Percentiles rank a stretch among this genome's conserved stretches.
Conservation (phyloP, 2,113 vertebrate species). For the Anser brachyrhynchus region DNA sequence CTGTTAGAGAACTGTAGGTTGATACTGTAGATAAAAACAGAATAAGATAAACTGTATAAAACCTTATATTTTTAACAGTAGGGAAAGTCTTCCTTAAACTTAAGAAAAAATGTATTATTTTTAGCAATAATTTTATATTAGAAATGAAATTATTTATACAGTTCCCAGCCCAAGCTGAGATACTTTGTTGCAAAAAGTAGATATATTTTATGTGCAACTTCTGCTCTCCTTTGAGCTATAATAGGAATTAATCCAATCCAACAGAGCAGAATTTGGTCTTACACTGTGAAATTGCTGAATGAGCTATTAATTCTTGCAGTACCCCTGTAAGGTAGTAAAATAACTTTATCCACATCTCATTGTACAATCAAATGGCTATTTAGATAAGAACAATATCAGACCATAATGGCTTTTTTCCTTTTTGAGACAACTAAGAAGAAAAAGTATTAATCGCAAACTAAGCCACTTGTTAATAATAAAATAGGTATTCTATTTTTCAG, state of each 20-base stretch:
- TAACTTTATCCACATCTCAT: background rate
- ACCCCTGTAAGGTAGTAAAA: background rate
- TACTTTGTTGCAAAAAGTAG: background rate
- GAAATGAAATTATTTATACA: background rate
- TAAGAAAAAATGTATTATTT: conserved; percentile 24
- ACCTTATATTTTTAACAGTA: conserved; percentile 3
- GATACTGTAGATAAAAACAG: conserved; percentile 20
- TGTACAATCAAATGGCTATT: background rate
- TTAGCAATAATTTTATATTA: conserved; percentile 68
- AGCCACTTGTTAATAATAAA: conserved; percentile 28
- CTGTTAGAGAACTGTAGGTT: background rate
- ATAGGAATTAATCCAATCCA: background rate
- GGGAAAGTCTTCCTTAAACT: conserved; percentile 26
- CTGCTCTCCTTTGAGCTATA: background rate
- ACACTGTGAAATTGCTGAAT: background rate
- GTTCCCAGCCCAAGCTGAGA: background rate
- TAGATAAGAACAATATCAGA: background rate
- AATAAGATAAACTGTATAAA: conserved; percentile 6
- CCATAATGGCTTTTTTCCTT: background rate
- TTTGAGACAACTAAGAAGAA: background rate
- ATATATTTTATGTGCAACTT: background rate
- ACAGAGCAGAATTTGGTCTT: conserved; percentile 19
- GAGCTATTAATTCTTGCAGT: background rate
- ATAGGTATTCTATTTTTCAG: background rate
- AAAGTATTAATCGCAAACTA: background rate